Base-by-base conservation (phyloP, 2,888 invertebrate genomes). In the Trichogramma evanescens region DNA sequence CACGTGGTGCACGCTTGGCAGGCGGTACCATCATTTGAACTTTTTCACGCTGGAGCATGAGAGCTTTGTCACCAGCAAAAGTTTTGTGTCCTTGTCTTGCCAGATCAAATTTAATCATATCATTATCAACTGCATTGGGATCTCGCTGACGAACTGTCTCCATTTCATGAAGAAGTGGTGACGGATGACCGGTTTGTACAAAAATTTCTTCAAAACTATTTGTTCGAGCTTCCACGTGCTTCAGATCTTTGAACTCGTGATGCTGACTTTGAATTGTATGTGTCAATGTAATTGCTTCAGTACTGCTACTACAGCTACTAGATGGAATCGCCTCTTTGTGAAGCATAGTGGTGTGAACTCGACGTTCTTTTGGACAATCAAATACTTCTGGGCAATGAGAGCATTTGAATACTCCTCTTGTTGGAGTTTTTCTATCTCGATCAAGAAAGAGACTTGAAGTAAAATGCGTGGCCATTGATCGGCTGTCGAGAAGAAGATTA, bases 291-390 rank as follows among this genome's bases (percentile, higher is more conserved):
- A 48, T 48, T 48, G 10, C 48, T 48, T 48, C 72, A 41, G 65
- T 65, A 2, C 68, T 66, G 50, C 71, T 72, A 60, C 74, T 71
- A 53, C 70, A 71, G 9, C 67, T 66, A 44, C 72, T 69, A 50
- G 74, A 74, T n/a, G 77, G 75, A 65, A 77, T 75, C 45, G 78
- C 77, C 48, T 78, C 78, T 44, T 81, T 80, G 71, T 86, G 87
- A 56, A 80, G 80, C 45, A 81, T 79, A 7, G 81, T 74, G 65
- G 81, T 82, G 74, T 88, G 88, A 26, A 84, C 81, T 39, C 86
- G 81, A 59, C 88, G 78, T 73, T 87, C 87, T 69, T 84, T 85
- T 3, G 84, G 80, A 45, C 84, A 83, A 42, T 81, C 77, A 70
- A 85, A 85, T 55, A 82, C 80, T 62, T 81, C 81, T 5, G 81